These are phyloP conservation scores for Ornithoptera priamus DNA, from an alignment of 2,888 invertebrate genomes.

Conservation along the genomic window DNA sequence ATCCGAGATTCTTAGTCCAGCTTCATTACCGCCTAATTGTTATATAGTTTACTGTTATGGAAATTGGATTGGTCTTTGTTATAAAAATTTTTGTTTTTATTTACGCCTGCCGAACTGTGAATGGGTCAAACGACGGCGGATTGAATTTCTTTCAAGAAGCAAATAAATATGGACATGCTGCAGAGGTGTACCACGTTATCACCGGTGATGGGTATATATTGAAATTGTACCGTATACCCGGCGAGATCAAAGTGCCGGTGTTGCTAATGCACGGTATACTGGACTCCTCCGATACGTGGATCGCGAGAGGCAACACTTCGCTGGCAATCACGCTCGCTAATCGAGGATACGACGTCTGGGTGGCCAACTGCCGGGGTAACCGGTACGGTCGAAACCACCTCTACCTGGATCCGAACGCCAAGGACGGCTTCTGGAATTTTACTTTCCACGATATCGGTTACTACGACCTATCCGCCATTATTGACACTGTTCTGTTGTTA, in stretches of 20 bases:
- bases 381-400: constrained; percentile 77
- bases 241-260: constrained; percentile 36
- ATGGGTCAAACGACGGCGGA: constrained; percentile 33
- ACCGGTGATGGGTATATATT: constrained; percentile 48
- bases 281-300: constrained; percentile 43
- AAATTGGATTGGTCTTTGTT: neutral
- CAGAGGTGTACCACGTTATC: constrained; percentile 38
- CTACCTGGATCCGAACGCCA: constrained; percentile 47
- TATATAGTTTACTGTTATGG: neutral
- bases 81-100: neutral
- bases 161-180: constrained; percentile 50
- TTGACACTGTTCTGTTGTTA: constrained; percentile 43
- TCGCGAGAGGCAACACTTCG: constrained; percentile 42
- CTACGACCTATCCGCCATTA: constrained; percentile 83
- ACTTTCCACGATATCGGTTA: constrained; percentile 84
- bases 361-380: constrained; percentile 76
- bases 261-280: constrained; percentile 42
- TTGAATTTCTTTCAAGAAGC: constrained; percentile 58
- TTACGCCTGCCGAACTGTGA: neutral
- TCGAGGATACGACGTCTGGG: constrained; percentile 52
- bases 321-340: constrained; percentile 39
- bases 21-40: no score
- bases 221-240: constrained; percentile 40
- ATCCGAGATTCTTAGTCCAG: no score
- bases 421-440: constrained; percentile 69